Base-by-base conservation (phyloP, 2,797 vertebrate genomes). In the Gastrophryne carolinensis region DNA sequence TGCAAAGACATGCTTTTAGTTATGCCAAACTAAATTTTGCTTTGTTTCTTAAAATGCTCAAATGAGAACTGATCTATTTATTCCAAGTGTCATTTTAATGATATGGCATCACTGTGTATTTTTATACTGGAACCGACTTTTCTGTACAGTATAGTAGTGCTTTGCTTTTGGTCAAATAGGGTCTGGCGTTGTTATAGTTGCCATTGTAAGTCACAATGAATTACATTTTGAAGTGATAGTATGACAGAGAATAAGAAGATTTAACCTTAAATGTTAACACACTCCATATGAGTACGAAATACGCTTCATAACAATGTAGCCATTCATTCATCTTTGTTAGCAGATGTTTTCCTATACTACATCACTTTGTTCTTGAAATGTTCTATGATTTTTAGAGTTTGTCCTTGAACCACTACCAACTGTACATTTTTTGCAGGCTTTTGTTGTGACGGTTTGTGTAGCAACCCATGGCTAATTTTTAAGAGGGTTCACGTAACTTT, bases 381-480 rank as follows among this genome's bases (percentile, higher is more conserved):
- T 35, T 66, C 72, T 39, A 49, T 12, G 66, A 66, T 74, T 65
- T 15, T 44, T 26, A 24, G 23, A 53, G 35, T 73, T 53, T 56
- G 57, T 57, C 72, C 72, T 73, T 65, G 50, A 73, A 64, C 72
- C 57, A 73, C 65, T 35, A 64, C 34, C 19, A 73, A 63, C 34
- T 54, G 35, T 44, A 57, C 50, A 73, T 73, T 65, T 61, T 65
- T 64, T n/a, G 32, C 29, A 44, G 72, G 29, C 19, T 41, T 53
- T 41, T 41, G 61, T 65, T 64, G 62, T 65, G 26, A 57, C 47
- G 41, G 68, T 49, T 27, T 49, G 47, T 60, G 29, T 35, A 71
- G 54, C 53, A 71, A 49, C 9, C 39, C 68, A 60, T 71, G 41
- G n/a, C 53, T 71, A 60, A 58, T 49, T 30, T 41, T 58, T 70